Conservation (phyloP, 1,140 invertebrate species). For the Atta cephalotes region DNA sequence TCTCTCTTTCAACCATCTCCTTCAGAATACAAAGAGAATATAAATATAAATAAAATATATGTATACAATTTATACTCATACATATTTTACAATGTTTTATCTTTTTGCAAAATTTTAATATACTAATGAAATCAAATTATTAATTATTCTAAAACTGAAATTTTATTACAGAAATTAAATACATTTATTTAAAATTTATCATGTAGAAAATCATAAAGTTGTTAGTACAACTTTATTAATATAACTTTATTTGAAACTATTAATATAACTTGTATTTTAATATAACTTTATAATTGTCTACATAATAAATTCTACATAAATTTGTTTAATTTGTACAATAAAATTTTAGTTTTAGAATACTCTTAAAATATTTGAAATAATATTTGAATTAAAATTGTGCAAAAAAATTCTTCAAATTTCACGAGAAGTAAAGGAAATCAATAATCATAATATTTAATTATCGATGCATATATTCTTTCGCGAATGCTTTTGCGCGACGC, state of each 20-base stretch:
- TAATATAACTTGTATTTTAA: too few relatives aligned
- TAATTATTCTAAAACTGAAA: not conserved
- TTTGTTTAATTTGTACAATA: too few relatives aligned
- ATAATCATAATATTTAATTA: not conserved
- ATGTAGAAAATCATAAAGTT: not conserved
- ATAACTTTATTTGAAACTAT: too few relatives aligned
- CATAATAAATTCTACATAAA: too few relatives aligned
- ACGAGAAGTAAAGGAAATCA: not conserved
- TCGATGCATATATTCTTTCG: not conserved
- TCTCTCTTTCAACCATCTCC: not conserved
- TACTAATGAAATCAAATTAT: not conserved
- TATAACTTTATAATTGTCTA: too few relatives aligned
- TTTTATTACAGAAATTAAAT: not conserved
- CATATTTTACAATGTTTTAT: not conserved
- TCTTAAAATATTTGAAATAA: too few relatives aligned
- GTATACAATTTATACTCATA: not conserved
- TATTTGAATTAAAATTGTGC: too few relatives aligned
- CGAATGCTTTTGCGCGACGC: not conserved
- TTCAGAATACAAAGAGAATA: not conserved
- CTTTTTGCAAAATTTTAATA: not conserved
- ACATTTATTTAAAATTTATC: not conserved
- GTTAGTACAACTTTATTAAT: too few relatives aligned
- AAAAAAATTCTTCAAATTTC: not conserved
- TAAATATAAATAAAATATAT: not conserved
- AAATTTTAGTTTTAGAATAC: too few relatives aligned